phyloP scores from a whole-genome alignment of 2,113 vertebrate species.

The Menura novaehollandiae region DNA sequence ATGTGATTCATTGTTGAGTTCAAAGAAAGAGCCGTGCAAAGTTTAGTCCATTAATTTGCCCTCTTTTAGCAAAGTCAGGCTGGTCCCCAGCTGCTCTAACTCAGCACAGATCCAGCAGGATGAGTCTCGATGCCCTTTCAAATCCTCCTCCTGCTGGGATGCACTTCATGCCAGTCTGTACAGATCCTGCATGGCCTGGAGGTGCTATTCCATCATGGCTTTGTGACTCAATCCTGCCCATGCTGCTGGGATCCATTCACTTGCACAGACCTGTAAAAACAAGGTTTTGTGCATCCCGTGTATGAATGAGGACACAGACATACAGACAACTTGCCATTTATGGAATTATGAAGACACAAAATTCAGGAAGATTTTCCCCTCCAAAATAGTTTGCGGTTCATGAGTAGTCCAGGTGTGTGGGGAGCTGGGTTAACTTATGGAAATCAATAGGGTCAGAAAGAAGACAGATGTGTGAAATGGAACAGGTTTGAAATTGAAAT shows the following conservation, averaged over 20 bases:
- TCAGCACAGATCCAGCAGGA: neutral
- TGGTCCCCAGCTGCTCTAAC: neutral
- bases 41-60: neutral
- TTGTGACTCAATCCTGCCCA: rapidly evolving
- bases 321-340: neutral
- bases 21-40: neutral
- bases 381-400: neutral
- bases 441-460: neutral
- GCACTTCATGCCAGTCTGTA: neutral
- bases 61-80: neutral
- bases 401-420: neutral
- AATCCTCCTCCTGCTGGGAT: neutral
- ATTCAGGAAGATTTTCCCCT: neutral
- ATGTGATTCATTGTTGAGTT: neutral
- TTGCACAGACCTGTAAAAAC: neutral
- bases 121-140: neutral
- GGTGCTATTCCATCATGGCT: rapidly evolving
- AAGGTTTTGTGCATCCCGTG: neutral
- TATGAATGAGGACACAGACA: neutral
- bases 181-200: neutral
- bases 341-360: neutral
- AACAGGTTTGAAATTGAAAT: constrained; percentile 1
- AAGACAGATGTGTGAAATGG: neutral
- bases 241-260: neutral
- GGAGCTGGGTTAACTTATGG: neutral